Evolutionary conservation across 2,113 vertebrate species (phyloP), one percentile per base, ranked within the genome.

Genomic region (Phrynosoma platyrhinos): DNA sequence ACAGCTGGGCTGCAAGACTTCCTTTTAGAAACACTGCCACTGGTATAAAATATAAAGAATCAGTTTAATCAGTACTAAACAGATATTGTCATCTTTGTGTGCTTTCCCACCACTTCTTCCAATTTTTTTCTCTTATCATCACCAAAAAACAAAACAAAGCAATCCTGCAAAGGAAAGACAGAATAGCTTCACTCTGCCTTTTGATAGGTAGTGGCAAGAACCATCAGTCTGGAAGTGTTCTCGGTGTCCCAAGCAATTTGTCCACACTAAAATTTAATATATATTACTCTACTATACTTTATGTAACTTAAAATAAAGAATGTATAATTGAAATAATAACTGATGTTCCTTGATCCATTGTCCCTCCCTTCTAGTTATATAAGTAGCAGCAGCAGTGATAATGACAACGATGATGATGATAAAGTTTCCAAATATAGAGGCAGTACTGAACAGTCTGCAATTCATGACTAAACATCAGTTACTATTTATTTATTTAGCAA

Each of bases 401-500:
- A 30, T 71, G 58, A 32, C 13, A 74, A 36, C 16, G 52, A 23
- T 9, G 55, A 12, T 78, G 69, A 25, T 32, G 25, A 20, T 36
- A 72, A 74, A 12, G 52, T 68, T 79, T n/a, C 66, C 62, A 62
- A 27, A 83, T 40, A 62, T 13, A 69, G 66, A 68, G 21, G 18
- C 36, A 23, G 20, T 21, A 53, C n/a, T 71, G 32, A 80, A 79
- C 47, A 86, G n/a, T 69, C 5, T 69, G 62, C 75, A 86, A 9
- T 85, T 32, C 62, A 53, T 69, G n/a, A 79, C n/a, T 12, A n/a
- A 81, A 72, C 16, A 42, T 69, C 68, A 82, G 25, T 52, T 89
- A 91, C 82, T 12, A 58, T 88, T 92, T 90, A 91, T 85, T 92
- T 71, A 93, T 91, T n/a, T 66, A 72, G 74, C 84, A 42, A 82